A percentile compares a stretch with the other conserved stretches of the same genome.
phyloP scores from a whole-genome alignment of 2,888 invertebrate genomes.

The Kryphioiulus occultus region DNA sequence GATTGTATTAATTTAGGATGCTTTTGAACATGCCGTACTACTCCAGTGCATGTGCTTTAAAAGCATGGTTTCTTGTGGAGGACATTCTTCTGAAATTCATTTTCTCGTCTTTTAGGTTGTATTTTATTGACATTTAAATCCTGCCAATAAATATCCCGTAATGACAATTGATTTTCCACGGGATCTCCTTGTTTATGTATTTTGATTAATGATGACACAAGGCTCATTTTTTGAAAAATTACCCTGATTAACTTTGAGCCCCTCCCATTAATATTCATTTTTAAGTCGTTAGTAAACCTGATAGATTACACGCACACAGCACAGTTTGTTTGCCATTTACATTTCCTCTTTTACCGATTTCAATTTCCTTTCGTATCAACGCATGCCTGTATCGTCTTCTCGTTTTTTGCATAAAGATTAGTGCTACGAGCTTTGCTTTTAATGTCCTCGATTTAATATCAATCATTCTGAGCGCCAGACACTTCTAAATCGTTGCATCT shows the following conservation, averaged over 20 bases:
- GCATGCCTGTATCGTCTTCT: neutral
- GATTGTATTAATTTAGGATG: too few species aligned
- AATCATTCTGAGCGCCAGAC: neutral
- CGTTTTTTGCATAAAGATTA: constrained; percentile 36
- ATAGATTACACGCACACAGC: constrained; percentile 39
- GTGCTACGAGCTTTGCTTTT: constrained; percentile 24
- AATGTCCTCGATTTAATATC: constrained; percentile 40
- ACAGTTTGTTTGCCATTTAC: constrained; percentile 39
- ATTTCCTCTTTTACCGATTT: constrained; percentile 38
- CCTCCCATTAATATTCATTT: constrained; percentile 48
- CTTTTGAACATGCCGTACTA: too few species aligned
- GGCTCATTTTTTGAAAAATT: constrained; percentile 48
- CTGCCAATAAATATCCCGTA: constrained; percentile 27
- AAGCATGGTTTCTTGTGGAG: too few species aligned
- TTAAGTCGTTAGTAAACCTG: constrained; percentile 47
- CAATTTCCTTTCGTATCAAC: constrained; percentile 27
- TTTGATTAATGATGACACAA: constrained; percentile 37
- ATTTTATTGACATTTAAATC: constrained; percentile 29
- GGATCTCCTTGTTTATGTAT: constrained; percentile 39
- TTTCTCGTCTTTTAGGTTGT: neutral
- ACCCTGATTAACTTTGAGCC: constrained; percentile 46
- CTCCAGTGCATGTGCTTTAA: too few species aligned
- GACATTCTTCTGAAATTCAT: neutral
- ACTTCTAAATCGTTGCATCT: constrained; percentile 31
- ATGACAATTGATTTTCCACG: constrained; percentile 45